Evolutionary conservation across 2,113 vertebrate genomes (phyloP).

Genomic region (Amphiprion percula): DNA sequence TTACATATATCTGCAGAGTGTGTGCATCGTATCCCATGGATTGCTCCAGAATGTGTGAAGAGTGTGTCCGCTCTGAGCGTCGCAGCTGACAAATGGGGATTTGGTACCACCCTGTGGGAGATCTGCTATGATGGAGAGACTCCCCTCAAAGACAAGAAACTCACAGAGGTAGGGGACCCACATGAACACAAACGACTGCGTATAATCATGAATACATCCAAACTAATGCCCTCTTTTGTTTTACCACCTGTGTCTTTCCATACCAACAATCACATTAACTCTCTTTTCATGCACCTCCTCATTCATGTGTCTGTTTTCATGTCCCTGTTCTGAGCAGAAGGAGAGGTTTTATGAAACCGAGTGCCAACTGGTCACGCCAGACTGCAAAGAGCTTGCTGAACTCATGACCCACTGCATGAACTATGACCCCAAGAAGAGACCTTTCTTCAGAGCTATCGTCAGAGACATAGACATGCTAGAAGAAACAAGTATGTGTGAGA

Average conservation of each 20-base stretch:
- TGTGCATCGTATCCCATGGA: conserved; percentile 96
- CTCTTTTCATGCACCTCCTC: not conserved
- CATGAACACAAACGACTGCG: not conserved
- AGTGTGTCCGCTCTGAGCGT: conserved; percentile 88
- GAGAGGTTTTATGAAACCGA: conserved; percentile 94
- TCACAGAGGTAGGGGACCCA: conserved; percentile 89
- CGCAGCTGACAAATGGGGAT: conserved; percentile 97
- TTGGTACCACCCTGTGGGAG: conserved; percentile 98
- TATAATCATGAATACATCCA: not conserved
- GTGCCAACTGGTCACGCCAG: conserved; percentile 90
- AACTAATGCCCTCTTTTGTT: not conserved
- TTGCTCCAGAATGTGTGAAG: conserved; percentile 95
- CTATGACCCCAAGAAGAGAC: conserved; percentile 95
- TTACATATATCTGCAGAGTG: conserved; percentile 84
- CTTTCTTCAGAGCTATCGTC: conserved; percentile 98
- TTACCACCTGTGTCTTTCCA: not conserved
- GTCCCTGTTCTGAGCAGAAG: conserved; percentile 86
- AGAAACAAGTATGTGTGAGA: conserved; percentile 88
- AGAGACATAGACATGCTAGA: conserved; percentile 94
- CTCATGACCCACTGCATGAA: conserved; percentile 99
- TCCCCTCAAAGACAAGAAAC: conserved; percentile 95
- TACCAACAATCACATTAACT: not conserved
- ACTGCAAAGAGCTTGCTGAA: conserved; percentile 93
- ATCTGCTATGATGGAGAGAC: conserved; percentile 97
- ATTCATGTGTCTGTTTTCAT: not conserved